Evolutionary conservation across 2,797 vertebrate species (phyloP).

Genomic region (Hydrophis major): DNA sequence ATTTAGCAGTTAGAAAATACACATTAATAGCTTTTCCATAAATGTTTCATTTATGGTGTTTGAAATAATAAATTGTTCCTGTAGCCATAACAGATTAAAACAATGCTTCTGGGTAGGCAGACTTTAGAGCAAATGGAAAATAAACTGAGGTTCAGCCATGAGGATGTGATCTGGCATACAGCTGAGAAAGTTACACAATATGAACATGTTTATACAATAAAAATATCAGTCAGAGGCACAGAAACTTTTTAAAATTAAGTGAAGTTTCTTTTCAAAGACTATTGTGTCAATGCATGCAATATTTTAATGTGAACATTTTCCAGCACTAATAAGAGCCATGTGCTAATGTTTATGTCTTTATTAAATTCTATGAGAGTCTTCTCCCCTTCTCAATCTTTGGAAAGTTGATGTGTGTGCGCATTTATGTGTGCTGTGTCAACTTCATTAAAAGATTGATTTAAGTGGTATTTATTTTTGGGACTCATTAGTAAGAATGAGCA

Average conservation of each 20-base stretch:
- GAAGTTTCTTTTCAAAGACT: conserved; percentile 17
- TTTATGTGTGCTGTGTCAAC: background rate
- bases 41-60: conserved; percentile 2
- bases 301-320: background rate
- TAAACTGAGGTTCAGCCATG: conserved; percentile 8
- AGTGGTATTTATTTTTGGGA: conserved; percentile 25
- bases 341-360: background rate
- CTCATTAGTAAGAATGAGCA: conserved; percentile 33
- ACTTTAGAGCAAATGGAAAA: conserved; percentile 3
- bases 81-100: background rate
- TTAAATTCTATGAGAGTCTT: background rate
- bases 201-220: background rate
- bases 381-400: background rate
- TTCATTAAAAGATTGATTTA: conserved; percentile 36
- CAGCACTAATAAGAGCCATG: background rate
- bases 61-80: conserved; percentile 33
- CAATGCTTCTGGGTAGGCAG: conserved; percentile 7
- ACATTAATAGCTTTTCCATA: background rate
- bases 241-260: conserved; percentile 29
- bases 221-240: conserved; percentile 27
- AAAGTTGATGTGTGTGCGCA: conserved; percentile 3
- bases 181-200: conserved; percentile 27
- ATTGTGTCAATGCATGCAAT: background rate
- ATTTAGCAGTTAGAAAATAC: background rate
- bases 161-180: conserved; percentile 9